Percentiles rank a stretch among this genome's conserved stretches.
Conservation (phyloP, 2,113 vertebrate species). For the Candoia aspera region DNA sequence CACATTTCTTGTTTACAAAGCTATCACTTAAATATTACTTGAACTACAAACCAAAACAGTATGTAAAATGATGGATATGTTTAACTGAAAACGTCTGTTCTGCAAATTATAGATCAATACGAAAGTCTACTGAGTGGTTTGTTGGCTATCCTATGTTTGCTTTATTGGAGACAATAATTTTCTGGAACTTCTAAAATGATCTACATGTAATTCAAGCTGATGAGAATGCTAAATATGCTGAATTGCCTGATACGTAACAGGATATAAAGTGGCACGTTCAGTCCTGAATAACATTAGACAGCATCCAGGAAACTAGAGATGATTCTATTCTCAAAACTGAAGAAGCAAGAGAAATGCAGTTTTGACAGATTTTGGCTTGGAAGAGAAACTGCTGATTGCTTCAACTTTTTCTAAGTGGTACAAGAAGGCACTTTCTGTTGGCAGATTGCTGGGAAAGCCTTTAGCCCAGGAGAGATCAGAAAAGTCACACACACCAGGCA, state of each 20-base stretch:
- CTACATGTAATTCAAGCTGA: slow-evolving; percentile 77
- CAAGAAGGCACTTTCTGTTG: slow-evolving; percentile 25
- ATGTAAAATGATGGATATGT: slow-evolving; percentile 36
- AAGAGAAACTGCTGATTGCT: slow-evolving; percentile 36
- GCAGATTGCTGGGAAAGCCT: no score
- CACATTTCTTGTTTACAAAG: background rate
- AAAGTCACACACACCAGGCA: no score
- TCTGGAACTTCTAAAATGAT: slow-evolving; percentile 72
- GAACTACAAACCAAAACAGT: slow-evolving; percentile 36
- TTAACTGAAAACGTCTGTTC: slow-evolving; percentile 59
- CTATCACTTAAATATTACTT: background rate
- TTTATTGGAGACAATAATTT: slow-evolving; percentile 71
- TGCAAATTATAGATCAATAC: slow-evolving; percentile 56
- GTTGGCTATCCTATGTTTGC: slow-evolving; percentile 57
- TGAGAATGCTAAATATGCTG: slow-evolving; percentile 71
- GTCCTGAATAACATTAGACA: slow-evolving; percentile 50
- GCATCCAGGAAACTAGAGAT: slow-evolving; percentile 54
- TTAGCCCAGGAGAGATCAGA: no score
- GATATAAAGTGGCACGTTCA: slow-evolving; percentile 65
- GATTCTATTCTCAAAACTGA: slow-evolving; percentile 43
- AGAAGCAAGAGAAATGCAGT: slow-evolving; percentile 41
- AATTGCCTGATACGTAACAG: slow-evolving; percentile 65
- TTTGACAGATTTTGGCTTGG: slow-evolving; percentile 46
- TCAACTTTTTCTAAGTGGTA: slow-evolving; percentile 33
- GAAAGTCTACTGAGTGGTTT: slow-evolving; percentile 69